Conservation (phyloP, 2,113 vertebrate species). For the Alces alces region DNA sequence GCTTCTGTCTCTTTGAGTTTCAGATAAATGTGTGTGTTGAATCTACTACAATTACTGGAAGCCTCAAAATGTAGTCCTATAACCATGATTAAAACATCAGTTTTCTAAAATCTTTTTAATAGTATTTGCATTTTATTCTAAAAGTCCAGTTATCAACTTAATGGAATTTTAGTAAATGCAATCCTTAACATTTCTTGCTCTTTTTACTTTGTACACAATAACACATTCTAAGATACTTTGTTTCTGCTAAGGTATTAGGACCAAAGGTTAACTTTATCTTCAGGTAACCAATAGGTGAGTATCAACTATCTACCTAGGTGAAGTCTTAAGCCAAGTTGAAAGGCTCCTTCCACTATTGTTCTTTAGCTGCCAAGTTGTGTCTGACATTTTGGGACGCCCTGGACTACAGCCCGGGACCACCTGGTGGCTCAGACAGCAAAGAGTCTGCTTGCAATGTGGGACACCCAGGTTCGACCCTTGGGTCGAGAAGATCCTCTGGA, state of each 20-base stretch:
- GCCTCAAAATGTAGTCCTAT: not conserved
- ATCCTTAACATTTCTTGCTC: not conserved
- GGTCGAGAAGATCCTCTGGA: not conserved
- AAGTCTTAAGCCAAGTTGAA: not conserved
- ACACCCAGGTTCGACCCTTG: not conserved
- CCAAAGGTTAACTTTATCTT: not conserved
- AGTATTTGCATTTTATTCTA: not conserved
- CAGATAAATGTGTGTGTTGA: not conserved
- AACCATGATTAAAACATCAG: not conserved
- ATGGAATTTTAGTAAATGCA: not conserved
- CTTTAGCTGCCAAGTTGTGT: not conserved
- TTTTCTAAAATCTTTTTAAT: not conserved
- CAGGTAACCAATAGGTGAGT: not conserved
- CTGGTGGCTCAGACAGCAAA: not conserved
- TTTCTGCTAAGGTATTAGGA: not conserved
- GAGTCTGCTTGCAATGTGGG: not conserved
- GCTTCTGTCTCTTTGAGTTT: not conserved
- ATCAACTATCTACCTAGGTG: not conserved
- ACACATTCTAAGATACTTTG: not conserved
- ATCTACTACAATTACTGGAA: not conserved
- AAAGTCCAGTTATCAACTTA: not conserved
- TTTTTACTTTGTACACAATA: not conserved
- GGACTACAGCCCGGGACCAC: not conserved
- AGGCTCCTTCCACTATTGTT: not conserved
- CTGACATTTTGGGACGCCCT: not conserved